phyloP scores from a whole-genome alignment of 2,113 vertebrate species.

The Channa argus region DNA sequence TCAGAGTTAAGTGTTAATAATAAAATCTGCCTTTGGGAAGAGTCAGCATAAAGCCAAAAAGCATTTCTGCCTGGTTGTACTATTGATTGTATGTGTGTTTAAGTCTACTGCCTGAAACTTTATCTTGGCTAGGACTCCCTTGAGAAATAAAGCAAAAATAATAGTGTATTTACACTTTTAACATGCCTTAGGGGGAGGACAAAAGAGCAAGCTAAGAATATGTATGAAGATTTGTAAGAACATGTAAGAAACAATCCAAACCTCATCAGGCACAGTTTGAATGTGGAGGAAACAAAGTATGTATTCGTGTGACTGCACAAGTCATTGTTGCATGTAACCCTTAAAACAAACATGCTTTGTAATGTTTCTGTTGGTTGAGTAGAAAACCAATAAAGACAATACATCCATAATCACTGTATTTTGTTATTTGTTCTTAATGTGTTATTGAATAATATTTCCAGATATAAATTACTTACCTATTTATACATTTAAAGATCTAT shows the following conservation, averaged over 20 bases:
- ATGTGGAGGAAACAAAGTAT: not conserved
- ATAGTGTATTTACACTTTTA: not conserved
- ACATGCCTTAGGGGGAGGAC: too few relatives aligned
- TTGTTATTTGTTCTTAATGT: constrained; percentile 1
- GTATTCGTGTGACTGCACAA: not conserved
- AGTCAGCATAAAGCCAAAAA: too few relatives aligned
- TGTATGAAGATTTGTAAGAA: not conserved
- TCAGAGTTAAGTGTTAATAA: too few relatives aligned
- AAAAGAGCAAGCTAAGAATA: not conserved
- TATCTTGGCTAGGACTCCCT: too few relatives aligned
- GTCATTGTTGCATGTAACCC: not conserved
- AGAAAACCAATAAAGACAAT: not conserved
- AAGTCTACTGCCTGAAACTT: too few relatives aligned
- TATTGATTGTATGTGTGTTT: too few relatives aligned
- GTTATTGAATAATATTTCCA: too few relatives aligned
- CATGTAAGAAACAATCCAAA: not conserved
- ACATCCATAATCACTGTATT: not conserved
- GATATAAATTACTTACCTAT: too few relatives aligned
- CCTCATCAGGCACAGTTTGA: not conserved
- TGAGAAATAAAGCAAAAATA: too few relatives aligned
- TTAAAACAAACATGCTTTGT: not conserved
- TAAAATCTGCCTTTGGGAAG: too few relatives aligned
- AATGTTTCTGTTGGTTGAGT: not conserved
- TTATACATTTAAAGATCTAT: too few relatives aligned
- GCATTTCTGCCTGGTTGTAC: too few relatives aligned